A percentile compares a stretch with the other conserved stretches of the same genome.
Conservation (phyloP, 1,140 invertebrate species). For the Drosophila insularis region DNA sequence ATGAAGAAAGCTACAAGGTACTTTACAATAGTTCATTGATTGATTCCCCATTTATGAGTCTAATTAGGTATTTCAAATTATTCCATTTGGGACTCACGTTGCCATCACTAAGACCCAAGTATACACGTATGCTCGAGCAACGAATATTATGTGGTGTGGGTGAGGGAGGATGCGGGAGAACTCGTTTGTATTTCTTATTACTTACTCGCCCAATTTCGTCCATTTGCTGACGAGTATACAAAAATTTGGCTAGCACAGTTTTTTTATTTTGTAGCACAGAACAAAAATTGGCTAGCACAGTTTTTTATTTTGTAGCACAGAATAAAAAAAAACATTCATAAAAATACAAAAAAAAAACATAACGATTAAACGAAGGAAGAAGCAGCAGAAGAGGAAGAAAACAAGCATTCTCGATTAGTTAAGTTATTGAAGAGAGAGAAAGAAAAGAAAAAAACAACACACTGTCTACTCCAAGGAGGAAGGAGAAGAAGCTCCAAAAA, state of each 20-base stretch:
- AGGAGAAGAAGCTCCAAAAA: background rate
- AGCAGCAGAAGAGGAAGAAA: background rate
- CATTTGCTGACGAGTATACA: slow-evolving; percentile 68
- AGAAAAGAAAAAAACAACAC: background rate
- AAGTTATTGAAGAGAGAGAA: background rate
- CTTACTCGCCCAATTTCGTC: slow-evolving; percentile 34
- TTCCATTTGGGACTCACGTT: background rate
- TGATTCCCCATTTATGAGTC: background rate
- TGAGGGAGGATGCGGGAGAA: background rate
- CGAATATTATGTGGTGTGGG: slow-evolving; percentile 11
- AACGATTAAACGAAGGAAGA: too few species aligned
- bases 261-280: slow-evolving; percentile 65
- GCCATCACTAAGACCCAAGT: background rate
- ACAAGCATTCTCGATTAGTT: background rate
- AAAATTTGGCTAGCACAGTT: slow-evolving; percentile 30
- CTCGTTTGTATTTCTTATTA: slow-evolving; percentile 39
- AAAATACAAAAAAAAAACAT: background rate
- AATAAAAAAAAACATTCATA: slow-evolving; percentile 31
- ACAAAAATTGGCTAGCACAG: slow-evolving; percentile 38
- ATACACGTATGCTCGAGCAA: slow-evolving; percentile 29
- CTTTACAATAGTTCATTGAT: too few species aligned
- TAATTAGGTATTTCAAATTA: too few species aligned
- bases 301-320: slow-evolving; percentile 69
- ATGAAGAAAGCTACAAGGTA: too few species aligned
- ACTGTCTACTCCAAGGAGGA: slow-evolving; percentile 7